phyloP scores from a whole-genome alignment of 2,888 invertebrate species.

The Rhamnusium bicolor region DNA sequence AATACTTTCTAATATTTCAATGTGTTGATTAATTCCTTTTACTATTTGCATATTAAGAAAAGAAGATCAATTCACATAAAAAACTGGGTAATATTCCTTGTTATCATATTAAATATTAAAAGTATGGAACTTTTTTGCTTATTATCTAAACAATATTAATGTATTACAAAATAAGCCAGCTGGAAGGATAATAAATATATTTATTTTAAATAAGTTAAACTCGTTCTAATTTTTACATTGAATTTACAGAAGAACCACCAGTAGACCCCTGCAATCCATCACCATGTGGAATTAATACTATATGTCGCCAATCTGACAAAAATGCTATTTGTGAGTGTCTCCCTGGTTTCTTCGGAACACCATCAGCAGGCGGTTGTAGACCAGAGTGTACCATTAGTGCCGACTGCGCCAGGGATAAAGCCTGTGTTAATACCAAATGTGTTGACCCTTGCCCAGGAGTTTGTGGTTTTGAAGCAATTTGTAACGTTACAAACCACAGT shows the following conservation, averaged over 20 bases:
- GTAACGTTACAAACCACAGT: constrained; percentile 87
- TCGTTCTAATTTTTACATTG: constrained; percentile 1
- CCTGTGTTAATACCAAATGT: constrained; percentile 87
- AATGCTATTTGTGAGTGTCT: constrained; percentile 83
- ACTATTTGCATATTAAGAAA: too few species aligned
- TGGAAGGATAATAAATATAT: too few species aligned
- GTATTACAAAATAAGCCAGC: too few species aligned
- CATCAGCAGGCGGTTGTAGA: constrained; percentile 81
- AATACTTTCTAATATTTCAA: too few species aligned
- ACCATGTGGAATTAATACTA: constrained; percentile 86
- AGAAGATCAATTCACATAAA: too few species aligned
- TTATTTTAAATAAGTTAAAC: not conserved
- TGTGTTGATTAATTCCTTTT: too few species aligned
- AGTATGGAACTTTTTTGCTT: too few species aligned
- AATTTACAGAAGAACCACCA: constrained; percentile 58
- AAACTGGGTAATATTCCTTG: too few species aligned
- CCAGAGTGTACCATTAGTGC: constrained; percentile 89
- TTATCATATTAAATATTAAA: too few species aligned
- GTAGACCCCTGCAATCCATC: constrained; percentile 73
- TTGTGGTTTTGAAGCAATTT: constrained; percentile 85
- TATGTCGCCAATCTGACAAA: constrained; percentile 75
- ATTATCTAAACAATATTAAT: too few species aligned
- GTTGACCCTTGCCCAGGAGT: constrained; percentile 86
- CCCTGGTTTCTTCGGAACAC: constrained; percentile 82
- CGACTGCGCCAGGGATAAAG: constrained; percentile 82